These are phyloP conservation scores for Drosophila dunni DNA, from an alignment of 1,140 invertebrate genomes.

Conservation along the genomic window DNA sequence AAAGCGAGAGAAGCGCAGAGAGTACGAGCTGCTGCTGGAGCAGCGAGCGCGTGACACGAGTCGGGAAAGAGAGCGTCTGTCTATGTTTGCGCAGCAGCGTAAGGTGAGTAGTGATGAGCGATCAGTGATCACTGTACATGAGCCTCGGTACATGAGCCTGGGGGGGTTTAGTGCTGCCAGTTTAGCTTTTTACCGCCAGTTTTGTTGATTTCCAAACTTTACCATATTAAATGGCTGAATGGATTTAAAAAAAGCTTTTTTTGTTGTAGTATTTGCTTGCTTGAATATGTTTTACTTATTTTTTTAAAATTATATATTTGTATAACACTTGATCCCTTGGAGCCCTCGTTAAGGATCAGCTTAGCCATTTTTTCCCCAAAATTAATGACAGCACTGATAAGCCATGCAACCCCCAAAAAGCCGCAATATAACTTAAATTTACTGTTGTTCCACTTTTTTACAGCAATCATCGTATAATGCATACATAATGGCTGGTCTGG, in stretches of 20 bases:
- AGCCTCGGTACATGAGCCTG: not conserved
- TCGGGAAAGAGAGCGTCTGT: constrained; percentile 75
- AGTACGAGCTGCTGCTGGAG: constrained; percentile 81
- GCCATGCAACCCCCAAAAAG: not conserved
- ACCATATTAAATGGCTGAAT: too few species aligned
- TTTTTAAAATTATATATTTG: too few species aligned
- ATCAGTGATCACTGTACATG: not conserved
- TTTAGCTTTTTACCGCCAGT: too few species aligned
- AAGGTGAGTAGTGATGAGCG: constrained; percentile 61
- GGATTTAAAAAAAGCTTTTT: too few species aligned
- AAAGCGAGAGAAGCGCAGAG: constrained; percentile 78
- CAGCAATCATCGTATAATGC: constrained; percentile 81
- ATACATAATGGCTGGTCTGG: constrained; percentile 76
- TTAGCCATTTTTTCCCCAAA: too few species aligned
- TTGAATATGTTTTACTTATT: too few species aligned
- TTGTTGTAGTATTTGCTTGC: too few species aligned
- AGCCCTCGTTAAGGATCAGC: too few species aligned
- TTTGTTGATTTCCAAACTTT: too few species aligned
- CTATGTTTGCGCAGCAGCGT: constrained; percentile 64
- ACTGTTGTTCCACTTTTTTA: not conserved
- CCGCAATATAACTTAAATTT: not conserved
- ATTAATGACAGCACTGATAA: too few species aligned
- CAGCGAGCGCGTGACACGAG: constrained; percentile 75
- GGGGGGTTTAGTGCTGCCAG: too few species aligned
- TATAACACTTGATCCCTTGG: too few species aligned